Percentiles rank a stretch among this genome's conserved stretches.
Evolutionary conservation across 2,888 invertebrate species (phyloP).

Genomic region (Perithous albicinctus): DNA sequence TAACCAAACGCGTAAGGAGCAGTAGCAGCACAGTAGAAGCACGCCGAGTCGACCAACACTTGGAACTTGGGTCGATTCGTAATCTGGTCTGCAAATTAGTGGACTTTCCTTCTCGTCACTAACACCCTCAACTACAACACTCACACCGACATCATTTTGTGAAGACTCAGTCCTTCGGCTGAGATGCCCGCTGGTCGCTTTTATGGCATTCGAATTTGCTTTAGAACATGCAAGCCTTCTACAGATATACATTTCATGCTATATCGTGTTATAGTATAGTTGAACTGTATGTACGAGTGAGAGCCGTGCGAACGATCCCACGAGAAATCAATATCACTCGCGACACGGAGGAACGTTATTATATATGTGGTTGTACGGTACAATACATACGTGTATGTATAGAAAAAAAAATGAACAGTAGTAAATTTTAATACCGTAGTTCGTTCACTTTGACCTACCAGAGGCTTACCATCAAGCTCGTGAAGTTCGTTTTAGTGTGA

Average conservation of each 20-base stretch:
- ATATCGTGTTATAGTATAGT: neutral
- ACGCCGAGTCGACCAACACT: conserved; percentile 23
- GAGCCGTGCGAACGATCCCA: conserved; percentile 44
- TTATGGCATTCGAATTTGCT: conserved; percentile 64
- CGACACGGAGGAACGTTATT: conserved; percentile 22
- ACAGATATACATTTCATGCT: conserved; percentile 14
- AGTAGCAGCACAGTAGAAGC: conserved; percentile 19
- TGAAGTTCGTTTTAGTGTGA: neutral
- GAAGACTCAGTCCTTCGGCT: conserved; percentile 24
- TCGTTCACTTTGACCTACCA: neutral
- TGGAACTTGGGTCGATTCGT: conserved; percentile 53
- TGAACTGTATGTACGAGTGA: conserved; percentile 3
- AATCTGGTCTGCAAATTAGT: conserved; percentile 57
- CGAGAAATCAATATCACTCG: conserved; percentile 60
- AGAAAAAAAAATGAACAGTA: neutral
- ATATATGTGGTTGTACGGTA: neutral
- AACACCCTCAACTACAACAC: conserved; percentile 5
- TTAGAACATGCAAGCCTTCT: conserved; percentile 59
- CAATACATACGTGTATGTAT: neutral
- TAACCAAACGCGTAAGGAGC: conserved; percentile 4
- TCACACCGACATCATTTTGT: conserved; percentile 28
- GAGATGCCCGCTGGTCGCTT: conserved; percentile 48
- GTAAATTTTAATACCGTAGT: conserved; percentile 19
- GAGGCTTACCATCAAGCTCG: neutral
- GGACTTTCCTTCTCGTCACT: conserved; percentile 53